Conservation (phyloP, 2,888 invertebrate genomes). For the Latrodectus elegans region DNA sequence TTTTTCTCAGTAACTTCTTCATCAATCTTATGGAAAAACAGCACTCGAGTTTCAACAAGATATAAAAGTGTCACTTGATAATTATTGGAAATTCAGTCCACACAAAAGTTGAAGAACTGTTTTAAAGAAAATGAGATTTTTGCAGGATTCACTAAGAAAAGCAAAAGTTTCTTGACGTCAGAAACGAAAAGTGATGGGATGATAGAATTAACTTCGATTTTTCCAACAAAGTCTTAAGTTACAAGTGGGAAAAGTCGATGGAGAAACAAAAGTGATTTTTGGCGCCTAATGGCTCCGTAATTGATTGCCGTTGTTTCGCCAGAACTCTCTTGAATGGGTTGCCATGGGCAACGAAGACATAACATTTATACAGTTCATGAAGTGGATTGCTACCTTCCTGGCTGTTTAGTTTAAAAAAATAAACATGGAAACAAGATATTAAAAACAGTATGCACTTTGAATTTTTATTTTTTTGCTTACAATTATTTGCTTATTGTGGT, state of each 20-base stretch:
- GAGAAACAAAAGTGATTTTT: not conserved
- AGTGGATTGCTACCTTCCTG: too few relatives aligned
- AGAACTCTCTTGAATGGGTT: not conserved
- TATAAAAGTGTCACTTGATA: not conserved
- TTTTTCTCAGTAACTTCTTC: too few relatives aligned
- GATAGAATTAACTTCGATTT: not conserved
- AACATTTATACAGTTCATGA: too few relatives aligned
- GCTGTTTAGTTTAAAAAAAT: too few relatives aligned
- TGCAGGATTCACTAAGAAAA: not conserved
- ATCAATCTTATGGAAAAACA: not conserved
- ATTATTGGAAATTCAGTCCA: not conserved
- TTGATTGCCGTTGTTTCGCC: not conserved
- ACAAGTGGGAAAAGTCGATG: not conserved
- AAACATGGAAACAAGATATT: too few relatives aligned
- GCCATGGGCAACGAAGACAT: too few relatives aligned
- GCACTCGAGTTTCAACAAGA: not conserved
- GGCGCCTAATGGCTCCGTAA: not conserved
- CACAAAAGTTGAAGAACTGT: not conserved
- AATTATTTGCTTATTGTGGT: too few relatives aligned
- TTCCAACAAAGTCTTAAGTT: not conserved
- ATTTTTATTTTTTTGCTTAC: too few relatives aligned
- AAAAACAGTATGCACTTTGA: too few relatives aligned
- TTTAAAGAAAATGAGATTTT: too few relatives aligned
- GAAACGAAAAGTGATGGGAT: not conserved
- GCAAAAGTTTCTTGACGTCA: not conserved